Evolutionary conservation across 1,140 invertebrate species (phyloP), one percentile per base, ranked within the genome.

Genomic region (Brachionus rubens): DNA sequence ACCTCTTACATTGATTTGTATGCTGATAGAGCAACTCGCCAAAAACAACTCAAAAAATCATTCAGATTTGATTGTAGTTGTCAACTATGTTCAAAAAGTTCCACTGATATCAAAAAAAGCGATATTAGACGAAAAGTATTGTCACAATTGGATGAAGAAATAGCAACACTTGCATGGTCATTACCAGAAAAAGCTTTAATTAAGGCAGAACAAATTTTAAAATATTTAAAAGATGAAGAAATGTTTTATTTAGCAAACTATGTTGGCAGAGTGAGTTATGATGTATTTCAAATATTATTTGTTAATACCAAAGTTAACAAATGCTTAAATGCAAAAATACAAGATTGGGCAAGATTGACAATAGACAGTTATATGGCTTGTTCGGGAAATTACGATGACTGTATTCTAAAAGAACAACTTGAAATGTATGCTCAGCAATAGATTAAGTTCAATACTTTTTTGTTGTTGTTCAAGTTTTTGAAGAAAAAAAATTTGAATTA

Each of bases 171-270:
- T 10, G 59, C 59, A n/a, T 65, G 40, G 21, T 43, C 36, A 12
- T 1, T n/a, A 21, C 59, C 59, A 21, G 59, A 65, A 65, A 65
- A 65, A 43, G 59, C 59, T 1, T 12, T 65, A 14, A n/a, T 65
- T 12, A 65, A 65, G 43, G 59, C 40, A 14, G 59, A 65, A 24
- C 59, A 65, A 28, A 24, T 65, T 43, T 65, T 65, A 65, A 65
- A 65, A 65, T 65, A 65, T 65, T 24, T 65, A 43, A 65, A 65
- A 65, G 59, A 65, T 65, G 59, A 65, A 43, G 36, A 43, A 16
- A 65, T 65, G 59, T 65, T 24, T 43, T 65, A 65, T 43, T 43
- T 65, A 43, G 59, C 59, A 12, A 65, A 65, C 43, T 65, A 65
- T 65, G 40, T 65, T 43, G 59, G 59, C 21, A 9, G 59, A 43